A percentile compares a stretch with the other conserved stretches of the same genome.
Conservation (phyloP, 23 tunicate species). For the Diplosoma virens region DNA sequence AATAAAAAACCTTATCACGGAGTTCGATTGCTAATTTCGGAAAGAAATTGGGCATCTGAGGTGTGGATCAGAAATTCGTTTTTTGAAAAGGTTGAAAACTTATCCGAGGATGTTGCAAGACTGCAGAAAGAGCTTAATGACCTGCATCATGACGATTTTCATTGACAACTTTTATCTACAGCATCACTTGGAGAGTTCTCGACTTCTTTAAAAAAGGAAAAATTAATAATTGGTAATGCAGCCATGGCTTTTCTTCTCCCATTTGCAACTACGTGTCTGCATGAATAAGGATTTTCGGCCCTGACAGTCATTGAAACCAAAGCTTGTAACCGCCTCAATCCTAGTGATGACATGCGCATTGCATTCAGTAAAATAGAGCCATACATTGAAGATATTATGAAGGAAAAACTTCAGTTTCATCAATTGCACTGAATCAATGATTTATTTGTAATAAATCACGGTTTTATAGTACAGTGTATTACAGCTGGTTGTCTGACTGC, state of each 20-base stretch:
- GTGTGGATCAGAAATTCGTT: constrained; percentile 37
- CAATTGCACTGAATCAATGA: too few relatives aligned
- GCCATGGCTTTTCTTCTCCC: constrained; percentile 33
- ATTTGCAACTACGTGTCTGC: constrained; percentile 29
- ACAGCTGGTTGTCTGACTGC: constrained; percentile 8
- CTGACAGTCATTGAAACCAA: constrained; percentile 15
- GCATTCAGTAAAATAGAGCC: neutral
- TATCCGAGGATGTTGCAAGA: constrained; percentile 29
- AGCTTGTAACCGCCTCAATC: neutral
- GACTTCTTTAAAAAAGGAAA: constrained; percentile 37
- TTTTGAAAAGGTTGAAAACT: constrained; percentile 33
- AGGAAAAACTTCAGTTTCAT: too few relatives aligned
- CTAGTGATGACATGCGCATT: too few relatives aligned
- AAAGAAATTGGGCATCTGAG: constrained; percentile 43
- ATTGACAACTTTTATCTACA: constrained; percentile 46
- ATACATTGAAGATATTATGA: constrained; percentile 2
- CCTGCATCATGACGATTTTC: constrained; percentile 43
- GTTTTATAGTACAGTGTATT: neutral
- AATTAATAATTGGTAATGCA: constrained; percentile 35
- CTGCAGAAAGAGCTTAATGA: constrained; percentile 1
- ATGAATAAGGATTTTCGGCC: neutral
- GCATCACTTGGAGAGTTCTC: too few relatives aligned
- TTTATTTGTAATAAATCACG: too few relatives aligned
- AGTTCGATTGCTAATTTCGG: constrained; percentile 23
- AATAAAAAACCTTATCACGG: constrained; percentile 40